phyloP scores from a whole-genome alignment of 2,797 vertebrate genomes.

The Gambusia yucatana region DNA sequence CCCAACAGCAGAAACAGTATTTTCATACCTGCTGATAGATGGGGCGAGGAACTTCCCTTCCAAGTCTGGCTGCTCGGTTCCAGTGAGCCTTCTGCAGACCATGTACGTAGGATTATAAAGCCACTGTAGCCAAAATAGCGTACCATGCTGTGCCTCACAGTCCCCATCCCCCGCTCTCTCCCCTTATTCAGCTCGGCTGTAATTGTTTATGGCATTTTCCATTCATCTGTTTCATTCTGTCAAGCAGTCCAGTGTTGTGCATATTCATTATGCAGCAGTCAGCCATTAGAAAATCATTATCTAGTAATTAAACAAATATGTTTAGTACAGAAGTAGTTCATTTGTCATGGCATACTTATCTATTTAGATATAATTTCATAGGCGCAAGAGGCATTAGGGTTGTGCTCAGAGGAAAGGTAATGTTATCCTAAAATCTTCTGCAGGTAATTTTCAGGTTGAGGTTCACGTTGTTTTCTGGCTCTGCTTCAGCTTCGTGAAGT shows the following conservation, averaged over 20 bases:
- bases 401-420: conserved; percentile 28
- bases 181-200: conserved; percentile 42
- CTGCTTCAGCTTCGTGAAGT: conserved; percentile 12
- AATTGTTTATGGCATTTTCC: conserved; percentile 57
- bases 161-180: not conserved
- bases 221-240: conserved; percentile 66
- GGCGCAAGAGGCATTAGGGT: conserved; percentile 26
- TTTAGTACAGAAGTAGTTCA: conserved; percentile 12
- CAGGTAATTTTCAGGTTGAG: conserved; percentile 27
- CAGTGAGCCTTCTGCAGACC: conserved; percentile 83
- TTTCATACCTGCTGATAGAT: conserved; percentile 78
- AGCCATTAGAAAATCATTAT: conserved; percentile 22
- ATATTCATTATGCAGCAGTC: conserved; percentile 42
- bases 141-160: conserved; percentile 42
- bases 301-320: conserved; percentile 26
- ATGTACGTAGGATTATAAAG: conserved; percentile 77
- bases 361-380: conserved; percentile 20
- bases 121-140: conserved; percentile 33
- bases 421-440: conserved; percentile 16
- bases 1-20: conserved; percentile 64
- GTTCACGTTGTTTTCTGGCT: not conserved
- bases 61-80: conserved; percentile 81
- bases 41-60: conserved; percentile 81
- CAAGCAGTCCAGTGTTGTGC: conserved; percentile 60
- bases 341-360: conserved; percentile 34